Evolutionary conservation across 2,797 vertebrate species (phyloP).

Genomic region (Cuniculus paca): DNA sequence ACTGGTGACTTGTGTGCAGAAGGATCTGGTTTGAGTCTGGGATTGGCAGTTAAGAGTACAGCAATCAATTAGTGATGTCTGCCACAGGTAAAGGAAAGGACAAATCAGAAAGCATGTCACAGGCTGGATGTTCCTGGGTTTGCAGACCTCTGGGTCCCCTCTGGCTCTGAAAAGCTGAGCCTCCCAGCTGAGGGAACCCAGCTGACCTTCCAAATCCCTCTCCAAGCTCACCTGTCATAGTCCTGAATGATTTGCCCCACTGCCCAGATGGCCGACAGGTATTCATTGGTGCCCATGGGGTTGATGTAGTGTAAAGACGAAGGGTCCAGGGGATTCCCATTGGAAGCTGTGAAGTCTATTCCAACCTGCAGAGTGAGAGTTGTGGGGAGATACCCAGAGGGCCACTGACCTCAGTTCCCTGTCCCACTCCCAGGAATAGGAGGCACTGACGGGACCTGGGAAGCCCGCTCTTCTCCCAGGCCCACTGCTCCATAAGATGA

Average conservation of each 20-base stretch:
- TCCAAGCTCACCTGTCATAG: constrained; percentile 95
- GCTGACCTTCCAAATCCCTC: neutral
- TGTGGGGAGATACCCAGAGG: neutral
- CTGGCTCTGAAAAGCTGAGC: neutral
- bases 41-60: neutral
- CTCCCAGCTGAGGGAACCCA: neutral
- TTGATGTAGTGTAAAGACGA: constrained; percentile 98
- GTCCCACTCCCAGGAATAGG: neutral
- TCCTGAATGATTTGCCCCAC: constrained; percentile 99
- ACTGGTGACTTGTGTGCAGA: neutral
- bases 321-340: constrained; percentile 96
- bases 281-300: constrained; percentile 98
- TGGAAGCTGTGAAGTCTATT: constrained; percentile 99
- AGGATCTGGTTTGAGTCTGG: neutral
- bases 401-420: neutral
- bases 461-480: neutral
- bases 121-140: neutral
- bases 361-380: constrained; percentile 92
- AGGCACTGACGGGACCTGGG: neutral
- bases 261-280: constrained; percentile 97
- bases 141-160: constrained; percentile 7
- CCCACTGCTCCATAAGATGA: neutral
- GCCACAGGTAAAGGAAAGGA: neutral
- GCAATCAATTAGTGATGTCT: constrained; percentile 26
- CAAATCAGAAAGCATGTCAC: rapidly evolving